A percentile compares a stretch with the other conserved stretches of the same genome.
Evolutionary conservation across 2,113 vertebrate species (phyloP).

Genomic region (Tetrao urogallus): DNA sequence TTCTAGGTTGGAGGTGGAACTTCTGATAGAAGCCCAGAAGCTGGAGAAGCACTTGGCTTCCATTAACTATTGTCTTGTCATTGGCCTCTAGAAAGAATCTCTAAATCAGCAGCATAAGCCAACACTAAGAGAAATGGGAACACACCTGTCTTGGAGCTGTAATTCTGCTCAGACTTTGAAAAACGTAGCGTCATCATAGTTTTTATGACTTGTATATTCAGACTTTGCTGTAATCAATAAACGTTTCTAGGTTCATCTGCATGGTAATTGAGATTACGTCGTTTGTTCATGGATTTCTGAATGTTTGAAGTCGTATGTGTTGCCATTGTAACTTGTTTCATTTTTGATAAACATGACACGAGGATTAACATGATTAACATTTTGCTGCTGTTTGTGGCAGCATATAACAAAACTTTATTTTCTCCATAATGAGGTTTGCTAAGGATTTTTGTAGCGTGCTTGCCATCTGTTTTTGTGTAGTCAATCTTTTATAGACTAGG

Average conservation of each 20-base stretch:
- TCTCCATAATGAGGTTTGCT: constrained; percentile 16
- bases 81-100: neutral
- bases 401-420: constrained; percentile 26
- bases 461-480: constrained; percentile 36
- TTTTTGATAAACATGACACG: constrained; percentile 14
- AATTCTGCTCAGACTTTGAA: neutral
- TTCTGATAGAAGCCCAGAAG: neutral
- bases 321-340: constrained; percentile 41
- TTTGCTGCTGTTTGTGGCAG: constrained; percentile 12
- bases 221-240: neutral
- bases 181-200: neutral
- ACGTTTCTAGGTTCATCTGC: neutral
- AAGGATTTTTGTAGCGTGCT: constrained; percentile 16
- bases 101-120: neutral
- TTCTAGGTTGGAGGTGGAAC: neutral
- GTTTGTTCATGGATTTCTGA: constrained; percentile 6
- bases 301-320: neutral
- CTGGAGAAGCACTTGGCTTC: neutral
- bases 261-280: neutral
- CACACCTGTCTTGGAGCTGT: neutral
- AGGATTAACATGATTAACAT: constrained; percentile 31
- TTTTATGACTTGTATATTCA: neutral
- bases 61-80: neutral
- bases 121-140: neutral
- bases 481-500: neutral